Conservation (phyloP, 2,113 vertebrate genomes). For the Sceloporus tristichus region DNA sequence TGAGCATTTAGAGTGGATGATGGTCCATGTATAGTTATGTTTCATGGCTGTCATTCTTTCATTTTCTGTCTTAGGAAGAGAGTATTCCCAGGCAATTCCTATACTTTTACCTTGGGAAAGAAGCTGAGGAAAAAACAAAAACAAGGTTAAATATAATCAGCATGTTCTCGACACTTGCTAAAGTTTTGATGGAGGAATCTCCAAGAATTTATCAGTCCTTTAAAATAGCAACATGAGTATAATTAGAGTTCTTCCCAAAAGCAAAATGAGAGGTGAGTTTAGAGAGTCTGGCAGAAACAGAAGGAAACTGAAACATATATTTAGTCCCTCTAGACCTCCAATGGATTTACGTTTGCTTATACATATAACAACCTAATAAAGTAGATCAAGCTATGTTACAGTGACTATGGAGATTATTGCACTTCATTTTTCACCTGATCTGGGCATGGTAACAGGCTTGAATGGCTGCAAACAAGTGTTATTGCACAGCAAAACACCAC, state of each 20-base stretch:
- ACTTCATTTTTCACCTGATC: no score
- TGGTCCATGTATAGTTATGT: conserved; percentile 85
- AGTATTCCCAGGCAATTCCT: conserved; percentile 88
- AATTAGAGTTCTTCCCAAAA: background rate
- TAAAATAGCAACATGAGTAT: background rate
- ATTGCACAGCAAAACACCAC: no score
- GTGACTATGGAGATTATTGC: background rate
- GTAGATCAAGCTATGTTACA: background rate
- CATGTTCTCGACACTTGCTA: background rate
- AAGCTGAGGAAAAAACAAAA: conserved; percentile 73
- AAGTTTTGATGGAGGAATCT: background rate
- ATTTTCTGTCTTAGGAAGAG: conserved; percentile 71
- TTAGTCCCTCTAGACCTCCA: background rate
- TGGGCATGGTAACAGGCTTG: no score
- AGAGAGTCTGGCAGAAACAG: background rate
- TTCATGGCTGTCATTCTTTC: conserved; percentile 72
- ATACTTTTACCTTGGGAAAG: conserved; percentile 88
- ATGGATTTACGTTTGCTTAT: background rate
- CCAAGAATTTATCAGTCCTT: background rate
- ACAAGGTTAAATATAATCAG: background rate
- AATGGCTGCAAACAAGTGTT: no score
- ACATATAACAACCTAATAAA: background rate
- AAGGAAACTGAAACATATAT: background rate
- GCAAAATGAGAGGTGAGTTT: background rate
- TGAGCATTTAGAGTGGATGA: conserved; percentile 85